Base-by-base conservation (phyloP, 2,113 vertebrate species). In the human (Homo sapiens) region DNA sequence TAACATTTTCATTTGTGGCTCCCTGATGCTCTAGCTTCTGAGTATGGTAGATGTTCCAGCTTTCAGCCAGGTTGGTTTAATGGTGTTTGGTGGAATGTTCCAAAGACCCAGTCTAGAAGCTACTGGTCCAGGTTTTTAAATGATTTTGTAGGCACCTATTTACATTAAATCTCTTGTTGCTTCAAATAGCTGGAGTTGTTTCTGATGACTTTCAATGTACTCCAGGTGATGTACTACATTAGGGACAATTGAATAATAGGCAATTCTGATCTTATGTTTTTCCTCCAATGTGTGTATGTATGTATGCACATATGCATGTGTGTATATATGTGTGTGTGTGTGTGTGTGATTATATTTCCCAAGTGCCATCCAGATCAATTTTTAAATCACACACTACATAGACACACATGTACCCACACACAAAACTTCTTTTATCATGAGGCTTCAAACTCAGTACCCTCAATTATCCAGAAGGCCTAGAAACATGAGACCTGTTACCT, bases 211-310 rank as follows among this genome's bases (percentile, higher is more conserved):
- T 61, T 61, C 88, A 94, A 30, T 73, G 40, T 14, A 25, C 40
- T 20, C 17, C 18, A 20, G 91, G 13, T 38, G 32, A 48, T n/a
- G 64, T 0, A 35, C 20, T 48, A 20, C 3, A 80, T 86, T 61
- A 73, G 20, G 18, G 6, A 4, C 43, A 5, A 72, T 2, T 52
- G 3, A 92, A 73, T 61, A 9, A 91, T 40, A 89, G 52, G 10
- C 2, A 90, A 66, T 2, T 89, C 18, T 87, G n/a, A 80, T 61
- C 8, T n/a, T 66, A 30, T 5, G 0, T 38, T 91, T 92, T 68
- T 25, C 8, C n/a, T 7, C 3, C 93, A 89, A 40, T 0, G 0
- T 61, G 3, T 32, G 4, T 16, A 6, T 12, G 0, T 50, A 23
- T 81, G 9, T 23, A 18, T 17, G 7, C 30, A 76, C 5, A 61